Evolutionary conservation across 2,888 invertebrate genomes (phyloP), one percentile per base, ranked within the genome.

Genomic region (Germaria angustata): DNA sequence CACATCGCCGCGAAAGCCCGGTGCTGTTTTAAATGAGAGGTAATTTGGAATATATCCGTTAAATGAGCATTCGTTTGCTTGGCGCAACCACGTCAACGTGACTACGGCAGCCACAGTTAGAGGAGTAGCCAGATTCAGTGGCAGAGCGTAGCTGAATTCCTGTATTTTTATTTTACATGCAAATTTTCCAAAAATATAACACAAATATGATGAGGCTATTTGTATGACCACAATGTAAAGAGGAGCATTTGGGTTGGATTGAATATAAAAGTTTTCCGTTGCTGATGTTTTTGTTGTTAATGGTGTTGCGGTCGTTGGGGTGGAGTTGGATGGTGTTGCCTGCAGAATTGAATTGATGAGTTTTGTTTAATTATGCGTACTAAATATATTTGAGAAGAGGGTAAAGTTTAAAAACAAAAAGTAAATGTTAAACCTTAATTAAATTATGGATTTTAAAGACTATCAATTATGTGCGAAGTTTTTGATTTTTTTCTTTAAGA

Each of bases 121-220:
- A 0, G 97, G 97, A 0, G 95, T 95, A 0, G 95, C 93, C 11
- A 98, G 92, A 86, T 93, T 94, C 46, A 97, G 91, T 0, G 98
- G 97, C 81, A 98, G 93, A 0, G 98, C 95, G 87, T 95, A 97
- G 86, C 97, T 95, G 89, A 97, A 95, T 69, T 94, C 94, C 90
- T 98, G 98, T 88, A 98, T 97, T 89, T 96, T 94, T 84, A 97
- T 95, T 92, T 96, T 96, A 92, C 96, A 97, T 0, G 97, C 95
- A 85, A 96, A 96, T 92, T 96, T 97, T 4, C 94, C 93, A 83
- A 93, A 93, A 20, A 92, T 92, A 87, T 94, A 95, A 85, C 94
- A 94, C 9, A 95, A 85, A 87, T 95, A 95, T 1, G 95, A 94
- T 0, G 94, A 90, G 0, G 91, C 84, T 0, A 95, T 92, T 90